Percentiles rank a stretch among this genome's conserved stretches.
These are phyloP conservation scores for Gymnothorax javanicus DNA, from an alignment of 2,797 vertebrate species.

Conservation along the genomic window DNA sequence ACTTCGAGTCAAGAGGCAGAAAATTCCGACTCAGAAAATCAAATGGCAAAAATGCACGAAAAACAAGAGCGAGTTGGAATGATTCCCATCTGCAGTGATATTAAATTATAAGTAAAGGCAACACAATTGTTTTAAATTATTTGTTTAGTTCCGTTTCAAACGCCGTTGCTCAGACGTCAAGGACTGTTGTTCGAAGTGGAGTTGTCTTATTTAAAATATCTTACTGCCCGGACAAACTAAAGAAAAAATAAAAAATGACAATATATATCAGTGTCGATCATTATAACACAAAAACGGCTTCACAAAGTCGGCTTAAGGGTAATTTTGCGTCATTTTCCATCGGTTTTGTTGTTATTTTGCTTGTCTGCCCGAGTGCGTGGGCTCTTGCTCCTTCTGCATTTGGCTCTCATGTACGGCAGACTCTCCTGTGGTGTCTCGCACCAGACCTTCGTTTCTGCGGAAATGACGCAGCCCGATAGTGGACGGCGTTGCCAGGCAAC, in stretches of 20 bases:
- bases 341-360: not conserved
- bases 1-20: slow-evolving; percentile 10
- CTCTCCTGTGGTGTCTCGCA: slow-evolving; percentile 46
- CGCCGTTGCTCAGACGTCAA: slow-evolving; percentile 15
- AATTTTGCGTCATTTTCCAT: not conserved
- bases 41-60: not conserved
- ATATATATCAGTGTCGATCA: not conserved
- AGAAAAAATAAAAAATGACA: not conserved
- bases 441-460: slow-evolving; percentile 55
- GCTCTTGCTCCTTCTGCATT: not conserved
- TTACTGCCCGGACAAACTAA: not conserved
- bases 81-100: not conserved
- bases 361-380: not conserved
- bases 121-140: not conserved
- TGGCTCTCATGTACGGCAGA: slow-evolving; percentile 22
- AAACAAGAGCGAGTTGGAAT: not conserved
- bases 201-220: slow-evolving; percentile 5
- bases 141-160: not conserved
- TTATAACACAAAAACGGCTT: not conserved
- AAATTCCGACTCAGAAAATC: not conserved
- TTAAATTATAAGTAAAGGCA: not conserved
- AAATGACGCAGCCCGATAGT: slow-evolving; percentile 66
- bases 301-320: not conserved
- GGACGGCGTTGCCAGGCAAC: slow-evolving; percentile 55
- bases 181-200: slow-evolving; percentile 28